Evolutionary conservation across 2,888 invertebrate species (phyloP).

Genomic region (Buathra laborator): DNA sequence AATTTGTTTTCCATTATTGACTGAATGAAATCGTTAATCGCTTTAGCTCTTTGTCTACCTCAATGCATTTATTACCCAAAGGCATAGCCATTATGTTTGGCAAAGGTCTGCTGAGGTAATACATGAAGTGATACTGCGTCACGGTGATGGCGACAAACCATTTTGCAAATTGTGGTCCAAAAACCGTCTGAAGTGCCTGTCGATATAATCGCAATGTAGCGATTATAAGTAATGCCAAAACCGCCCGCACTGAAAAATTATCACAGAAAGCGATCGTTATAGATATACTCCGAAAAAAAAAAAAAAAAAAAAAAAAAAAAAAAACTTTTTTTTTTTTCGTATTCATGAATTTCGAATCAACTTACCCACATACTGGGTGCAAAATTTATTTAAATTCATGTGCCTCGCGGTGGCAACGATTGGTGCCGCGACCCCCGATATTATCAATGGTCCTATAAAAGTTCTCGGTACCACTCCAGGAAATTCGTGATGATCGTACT

Average conservation of each 20-base stretch:
- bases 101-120: slow-evolving; percentile 96
- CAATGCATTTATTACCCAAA: slow-evolving; percentile 89
- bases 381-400: slow-evolving; percentile 92
- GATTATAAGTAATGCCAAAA: slow-evolving; percentile 92
- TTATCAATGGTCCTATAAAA: slow-evolving; percentile 95
- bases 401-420: slow-evolving; percentile 89
- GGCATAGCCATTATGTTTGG: slow-evolving; percentile 98
- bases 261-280: slow-evolving; percentile 64
- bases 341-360: slow-evolving; percentile 9
- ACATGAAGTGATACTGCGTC: slow-evolving; percentile 99
- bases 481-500: slow-evolving; percentile 99
- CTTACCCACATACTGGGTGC: slow-evolving; percentile 95
- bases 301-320: too few relatives aligned
- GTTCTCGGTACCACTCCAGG: slow-evolving; percentile 99
- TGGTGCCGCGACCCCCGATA: slow-evolving; percentile 93
- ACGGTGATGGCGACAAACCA: slow-evolving; percentile 95
- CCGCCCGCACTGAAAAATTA: slow-evolving; percentile 90
- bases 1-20: slow-evolving; percentile 46
- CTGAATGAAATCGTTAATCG: not conserved
- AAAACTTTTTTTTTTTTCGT: not conserved
- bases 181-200: slow-evolving; percentile 91
- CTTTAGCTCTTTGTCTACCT: slow-evolving; percentile 50
- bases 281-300: not conserved
- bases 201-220: slow-evolving; percentile 91
- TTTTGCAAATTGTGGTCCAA: slow-evolving; percentile 91